Conservation (phyloP, 1,140 invertebrate species). For the Hypsibius dujardini region DNA sequence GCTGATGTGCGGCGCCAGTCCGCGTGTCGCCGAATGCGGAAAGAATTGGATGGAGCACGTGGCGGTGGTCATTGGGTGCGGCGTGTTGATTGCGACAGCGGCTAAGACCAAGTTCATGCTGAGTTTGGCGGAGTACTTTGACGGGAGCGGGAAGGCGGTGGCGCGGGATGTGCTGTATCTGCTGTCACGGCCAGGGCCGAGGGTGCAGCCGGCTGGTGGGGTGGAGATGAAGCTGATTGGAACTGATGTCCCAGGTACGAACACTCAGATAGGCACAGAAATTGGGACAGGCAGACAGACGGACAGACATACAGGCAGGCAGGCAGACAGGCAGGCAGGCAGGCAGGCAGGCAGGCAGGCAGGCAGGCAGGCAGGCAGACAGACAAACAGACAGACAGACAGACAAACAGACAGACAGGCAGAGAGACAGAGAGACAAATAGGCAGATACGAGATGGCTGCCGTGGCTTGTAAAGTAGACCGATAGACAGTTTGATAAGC, state of each 20-base stretch:
- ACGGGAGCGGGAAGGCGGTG: background rate
- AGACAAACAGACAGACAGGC: too few species aligned
- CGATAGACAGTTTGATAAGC: too few species aligned
- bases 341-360: too few species aligned
- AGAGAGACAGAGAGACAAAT: too few species aligned
- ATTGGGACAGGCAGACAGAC: background rate
- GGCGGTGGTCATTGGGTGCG: background rate
- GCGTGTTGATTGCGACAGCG: background rate
- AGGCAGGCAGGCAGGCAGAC: too few species aligned
- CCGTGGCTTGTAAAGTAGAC: too few species aligned
- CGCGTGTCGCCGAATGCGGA: background rate
- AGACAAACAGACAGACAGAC: too few species aligned
- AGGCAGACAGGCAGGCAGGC: too few species aligned
- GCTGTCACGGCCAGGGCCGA: background rate
- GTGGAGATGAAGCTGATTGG: slow-evolving; percentile 13
- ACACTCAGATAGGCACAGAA: too few species aligned
- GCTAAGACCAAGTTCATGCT: background rate
- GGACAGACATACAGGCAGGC: background rate
- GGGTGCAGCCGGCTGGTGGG: background rate
- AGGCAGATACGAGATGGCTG: too few species aligned
- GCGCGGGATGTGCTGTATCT: background rate
- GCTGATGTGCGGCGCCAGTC: background rate
- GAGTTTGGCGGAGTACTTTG: background rate
- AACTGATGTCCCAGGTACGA: background rate
- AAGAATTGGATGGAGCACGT: slow-evolving; percentile 3